These are phyloP conservation scores for Strix uralensis DNA, from an alignment of 2,113 vertebrate genomes.

Conservation along the genomic window DNA sequence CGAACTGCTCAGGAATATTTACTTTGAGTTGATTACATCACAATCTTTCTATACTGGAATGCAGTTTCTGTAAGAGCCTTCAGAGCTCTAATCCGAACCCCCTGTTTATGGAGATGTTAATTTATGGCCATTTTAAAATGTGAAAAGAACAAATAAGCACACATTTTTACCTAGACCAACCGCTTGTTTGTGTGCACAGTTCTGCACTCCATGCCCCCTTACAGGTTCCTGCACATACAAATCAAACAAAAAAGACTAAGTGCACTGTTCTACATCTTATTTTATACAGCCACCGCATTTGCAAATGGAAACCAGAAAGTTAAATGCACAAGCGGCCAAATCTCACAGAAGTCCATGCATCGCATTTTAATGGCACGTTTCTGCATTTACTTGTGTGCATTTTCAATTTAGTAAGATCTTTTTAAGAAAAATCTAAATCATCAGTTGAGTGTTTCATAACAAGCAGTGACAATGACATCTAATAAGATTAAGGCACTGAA, in stretches of 20 bases:
- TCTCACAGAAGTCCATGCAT: not conserved
- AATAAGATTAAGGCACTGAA: not conserved
- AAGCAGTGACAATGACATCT: not conserved
- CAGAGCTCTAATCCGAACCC: not conserved
- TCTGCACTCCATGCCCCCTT: not conserved
- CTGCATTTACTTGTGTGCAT: not conserved
- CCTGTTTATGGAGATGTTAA: not conserved
- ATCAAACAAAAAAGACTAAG: not conserved
- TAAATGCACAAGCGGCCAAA: not conserved
- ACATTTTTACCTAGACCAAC: not conserved
- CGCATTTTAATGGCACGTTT: not conserved
- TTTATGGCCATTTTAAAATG: not conserved
- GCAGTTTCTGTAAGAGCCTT: not conserved
- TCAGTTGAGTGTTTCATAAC: not conserved
- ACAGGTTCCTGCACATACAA: not conserved
- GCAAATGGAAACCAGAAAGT: not conserved
- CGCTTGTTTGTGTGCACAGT: fast-evolving
- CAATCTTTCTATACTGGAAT: not conserved
- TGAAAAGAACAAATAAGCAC: not conserved
- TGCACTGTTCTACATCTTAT: not conserved
- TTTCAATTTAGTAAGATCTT: not conserved
- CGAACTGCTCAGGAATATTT: not conserved
- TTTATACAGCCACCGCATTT: not conserved
- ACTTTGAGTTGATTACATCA: not conserved
- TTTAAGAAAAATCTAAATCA: not conserved